Conservation (phyloP, 2,888 invertebrate genomes). For the Thyatira batis region DNA sequence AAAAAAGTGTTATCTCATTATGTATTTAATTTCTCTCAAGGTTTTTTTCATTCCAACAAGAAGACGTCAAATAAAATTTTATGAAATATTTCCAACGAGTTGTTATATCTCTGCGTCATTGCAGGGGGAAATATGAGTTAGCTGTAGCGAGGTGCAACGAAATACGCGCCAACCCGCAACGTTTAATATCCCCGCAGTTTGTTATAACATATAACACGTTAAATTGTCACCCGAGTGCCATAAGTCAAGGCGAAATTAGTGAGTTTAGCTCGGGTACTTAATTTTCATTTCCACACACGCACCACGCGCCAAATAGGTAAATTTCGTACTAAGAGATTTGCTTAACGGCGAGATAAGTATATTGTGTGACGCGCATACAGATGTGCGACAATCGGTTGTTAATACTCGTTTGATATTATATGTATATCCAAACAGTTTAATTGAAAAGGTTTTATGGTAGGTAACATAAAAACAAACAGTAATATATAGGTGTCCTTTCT, state of each 20-base stretch:
- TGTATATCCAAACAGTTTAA: conserved; percentile 28
- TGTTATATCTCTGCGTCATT: conserved; percentile 25
- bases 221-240: conserved; percentile 53
- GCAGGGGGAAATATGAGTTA: conserved; percentile 58
- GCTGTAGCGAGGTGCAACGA: conserved; percentile 35
- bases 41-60: not conserved
- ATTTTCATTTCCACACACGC: conserved; percentile 55
- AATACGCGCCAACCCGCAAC: conserved; percentile 41
- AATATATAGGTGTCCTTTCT: no score
- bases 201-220: conserved; percentile 58
- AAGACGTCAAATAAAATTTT: conserved; percentile 3
- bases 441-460: no score
- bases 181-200: conserved; percentile 63
- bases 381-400: not conserved
- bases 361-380: conserved; percentile 5
- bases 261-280: conserved; percentile 50
- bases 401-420: not conserved
- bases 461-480: no score
- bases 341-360: not conserved
- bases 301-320: conserved; percentile 25
- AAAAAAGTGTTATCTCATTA: not conserved
- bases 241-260: conserved; percentile 62
- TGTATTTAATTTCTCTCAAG: not conserved
- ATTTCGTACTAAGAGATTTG: conserved; percentile 17
- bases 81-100: not conserved